phyloP scores from a whole-genome alignment of 2,797 vertebrate species.

The Linurgus olivaceus region DNA sequence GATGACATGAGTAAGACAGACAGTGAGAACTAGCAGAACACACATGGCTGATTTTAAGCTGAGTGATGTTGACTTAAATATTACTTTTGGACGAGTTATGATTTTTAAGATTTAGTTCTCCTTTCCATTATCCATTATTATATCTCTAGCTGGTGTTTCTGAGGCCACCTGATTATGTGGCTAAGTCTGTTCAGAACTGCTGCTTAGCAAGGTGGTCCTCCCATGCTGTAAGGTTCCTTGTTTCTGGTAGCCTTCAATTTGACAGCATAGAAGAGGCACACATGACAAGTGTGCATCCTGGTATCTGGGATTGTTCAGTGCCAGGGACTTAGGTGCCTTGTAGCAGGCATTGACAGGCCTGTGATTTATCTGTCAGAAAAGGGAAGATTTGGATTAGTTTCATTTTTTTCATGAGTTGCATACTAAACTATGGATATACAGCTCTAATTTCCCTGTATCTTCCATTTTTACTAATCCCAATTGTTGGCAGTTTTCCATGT shows the following conservation, averaged over 20 bases:
- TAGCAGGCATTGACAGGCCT: neutral
- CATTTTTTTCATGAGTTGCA: neutral
- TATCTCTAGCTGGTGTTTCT: neutral
- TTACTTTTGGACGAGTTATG: neutral
- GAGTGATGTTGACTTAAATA: neutral
- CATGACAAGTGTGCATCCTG: neutral
- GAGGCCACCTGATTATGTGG: neutral
- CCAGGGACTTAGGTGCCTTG: neutral
- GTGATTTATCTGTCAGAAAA: neutral
- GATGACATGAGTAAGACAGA: neutral
- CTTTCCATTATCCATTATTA: neutral
- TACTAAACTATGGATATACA: neutral
- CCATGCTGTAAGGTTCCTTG: neutral
- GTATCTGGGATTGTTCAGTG: neutral
- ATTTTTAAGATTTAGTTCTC: neutral
- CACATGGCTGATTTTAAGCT: neutral
- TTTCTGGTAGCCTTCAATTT: neutral
- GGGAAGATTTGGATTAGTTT: neutral
- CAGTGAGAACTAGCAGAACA: neutral
- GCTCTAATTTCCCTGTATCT: neutral
- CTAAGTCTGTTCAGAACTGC: neutral
- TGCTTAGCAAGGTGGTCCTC: neutral
- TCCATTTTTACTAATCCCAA: neutral
- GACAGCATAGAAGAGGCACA: neutral
- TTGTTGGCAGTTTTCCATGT: neutral